Percentiles rank a stretch among this genome's conserved stretches.
Evolutionary conservation across 1,140 invertebrate species (phyloP).

Genomic region (Propsilocerus akamusi): DNA sequence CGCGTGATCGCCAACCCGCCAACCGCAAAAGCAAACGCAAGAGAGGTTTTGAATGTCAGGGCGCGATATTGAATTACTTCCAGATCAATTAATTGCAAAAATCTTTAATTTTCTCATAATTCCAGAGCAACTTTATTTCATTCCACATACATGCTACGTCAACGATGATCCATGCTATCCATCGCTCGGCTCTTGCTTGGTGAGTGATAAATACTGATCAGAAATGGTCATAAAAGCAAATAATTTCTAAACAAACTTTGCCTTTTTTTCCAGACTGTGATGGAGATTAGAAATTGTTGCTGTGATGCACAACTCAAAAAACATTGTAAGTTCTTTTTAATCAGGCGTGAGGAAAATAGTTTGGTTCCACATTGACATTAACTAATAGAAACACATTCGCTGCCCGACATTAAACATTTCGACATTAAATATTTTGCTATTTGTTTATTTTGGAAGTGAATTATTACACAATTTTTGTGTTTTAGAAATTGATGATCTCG

Average conservation of each 20-base stretch:
- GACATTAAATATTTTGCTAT: too few species aligned
- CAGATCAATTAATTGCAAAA: neutral
- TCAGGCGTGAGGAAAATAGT: too few species aligned
- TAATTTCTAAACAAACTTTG: too few species aligned
- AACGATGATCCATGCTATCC: neutral
- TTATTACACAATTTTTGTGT: too few species aligned
- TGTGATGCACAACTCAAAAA: conserved; percentile 2
- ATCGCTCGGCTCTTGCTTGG: neutral
- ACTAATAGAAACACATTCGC: too few species aligned
- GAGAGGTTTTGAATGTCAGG: neutral
- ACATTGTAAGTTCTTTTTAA: neutral
- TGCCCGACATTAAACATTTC: too few species aligned
- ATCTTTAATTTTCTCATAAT: neutral
- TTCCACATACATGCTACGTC: neutral
- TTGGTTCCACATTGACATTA: too few species aligned
- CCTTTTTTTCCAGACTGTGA: neutral
- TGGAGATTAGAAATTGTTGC: neutral
- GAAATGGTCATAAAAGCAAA: too few species aligned
- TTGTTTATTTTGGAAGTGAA: too few species aligned
- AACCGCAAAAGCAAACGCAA: neutral
- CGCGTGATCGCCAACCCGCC: neutral
- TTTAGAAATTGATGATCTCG: too few species aligned
- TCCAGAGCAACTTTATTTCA: conserved; percentile 1
- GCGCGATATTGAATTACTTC: neutral
- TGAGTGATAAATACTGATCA: too few species aligned